Evolutionary conservation across 2,888 invertebrate species (phyloP).

Genomic region (Amblyteles armatorius): DNA sequence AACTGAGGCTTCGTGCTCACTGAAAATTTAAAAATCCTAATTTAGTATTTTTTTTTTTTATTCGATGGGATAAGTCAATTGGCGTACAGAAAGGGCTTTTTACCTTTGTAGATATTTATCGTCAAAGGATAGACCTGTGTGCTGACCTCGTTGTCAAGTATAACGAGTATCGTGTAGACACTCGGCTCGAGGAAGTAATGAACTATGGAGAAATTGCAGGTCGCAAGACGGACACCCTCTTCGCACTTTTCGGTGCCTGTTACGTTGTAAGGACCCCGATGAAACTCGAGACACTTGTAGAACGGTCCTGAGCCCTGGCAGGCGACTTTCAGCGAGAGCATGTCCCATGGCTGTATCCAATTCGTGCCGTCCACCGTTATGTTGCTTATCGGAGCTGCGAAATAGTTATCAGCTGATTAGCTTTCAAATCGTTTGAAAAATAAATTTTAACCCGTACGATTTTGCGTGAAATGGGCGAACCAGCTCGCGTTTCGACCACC

Average conservation of each 20-base stretch:
- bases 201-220: conserved; percentile 88
- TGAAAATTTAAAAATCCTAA: conserved; percentile 79
- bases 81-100: not conserved
- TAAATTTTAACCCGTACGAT: not conserved
- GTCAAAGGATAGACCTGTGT: conserved; percentile 89
- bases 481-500: not conserved
- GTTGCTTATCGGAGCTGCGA: conserved; percentile 90
- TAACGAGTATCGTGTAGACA: conserved; percentile 91
- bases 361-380: conserved; percentile 91
- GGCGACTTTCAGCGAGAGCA: conserved; percentile 89
- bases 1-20: conserved; percentile 92
- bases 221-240: conserved; percentile 80
- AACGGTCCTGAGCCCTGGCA: conserved; percentile 92
- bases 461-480: not conserved
- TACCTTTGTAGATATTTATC: conserved; percentile 94
- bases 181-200: conserved; percentile 90
- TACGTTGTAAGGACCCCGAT: conserved; percentile 88
- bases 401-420: conserved; percentile 13
- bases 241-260: conserved; percentile 92
- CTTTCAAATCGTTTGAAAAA: conserved; percentile 10
- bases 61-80: not conserved
- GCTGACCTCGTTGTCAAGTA: conserved; percentile 92
- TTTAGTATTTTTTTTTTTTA: conserved; percentile 4
- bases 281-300: conserved; percentile 89
- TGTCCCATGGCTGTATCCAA: conserved; percentile 93